phyloP scores from a whole-genome alignment of 2,888 invertebrate genomes.

The Therioaphis trifolii region DNA sequence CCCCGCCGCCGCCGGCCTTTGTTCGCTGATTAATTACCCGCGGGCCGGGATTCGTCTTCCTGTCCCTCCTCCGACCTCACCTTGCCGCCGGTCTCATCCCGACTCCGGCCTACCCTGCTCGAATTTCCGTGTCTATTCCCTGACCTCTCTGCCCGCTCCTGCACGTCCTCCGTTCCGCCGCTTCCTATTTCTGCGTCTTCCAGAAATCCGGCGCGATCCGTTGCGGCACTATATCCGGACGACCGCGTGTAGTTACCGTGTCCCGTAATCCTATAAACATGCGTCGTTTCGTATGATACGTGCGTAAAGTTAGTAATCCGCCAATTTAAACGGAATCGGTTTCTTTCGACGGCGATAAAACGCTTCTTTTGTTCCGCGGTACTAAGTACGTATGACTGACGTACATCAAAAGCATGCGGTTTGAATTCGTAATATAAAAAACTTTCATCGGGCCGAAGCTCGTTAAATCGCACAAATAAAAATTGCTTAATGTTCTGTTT shows the following conservation, averaged over 20 bases:
- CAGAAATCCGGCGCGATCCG: background rate
- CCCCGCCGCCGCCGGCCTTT: slow-evolving; percentile 24
- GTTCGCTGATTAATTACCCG: slow-evolving; percentile 59
- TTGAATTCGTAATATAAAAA: background rate
- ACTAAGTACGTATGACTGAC: background rate
- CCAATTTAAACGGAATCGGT: slow-evolving; percentile 23
- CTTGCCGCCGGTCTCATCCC: too few species aligned
- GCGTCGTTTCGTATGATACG: too few species aligned
- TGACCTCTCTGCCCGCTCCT: too few species aligned
- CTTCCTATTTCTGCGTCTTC: too few species aligned
- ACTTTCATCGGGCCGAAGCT: background rate
- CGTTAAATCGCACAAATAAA: slow-evolving; percentile 1
- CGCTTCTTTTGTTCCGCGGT: background rate
- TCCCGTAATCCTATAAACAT: background rate
- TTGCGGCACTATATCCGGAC: background rate
- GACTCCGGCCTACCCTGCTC: too few species aligned
- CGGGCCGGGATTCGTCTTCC: slow-evolving; percentile 56
- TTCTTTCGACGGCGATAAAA: slow-evolving; percentile 39
- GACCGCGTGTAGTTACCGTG: background rate
- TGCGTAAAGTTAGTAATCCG: slow-evolving; percentile 39
- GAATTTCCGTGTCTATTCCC: too few species aligned
- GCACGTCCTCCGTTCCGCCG: too few species aligned
- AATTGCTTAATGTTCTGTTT: slow-evolving; percentile 15
- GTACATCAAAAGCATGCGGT: slow-evolving; percentile 14
- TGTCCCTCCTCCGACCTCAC: background rate